A percentile compares a stretch with the other conserved stretches of the same genome.
These are phyloP conservation scores for Thelaira solivaga DNA, from an alignment of 2,888 invertebrate genomes.

Conservation along the genomic window DNA sequence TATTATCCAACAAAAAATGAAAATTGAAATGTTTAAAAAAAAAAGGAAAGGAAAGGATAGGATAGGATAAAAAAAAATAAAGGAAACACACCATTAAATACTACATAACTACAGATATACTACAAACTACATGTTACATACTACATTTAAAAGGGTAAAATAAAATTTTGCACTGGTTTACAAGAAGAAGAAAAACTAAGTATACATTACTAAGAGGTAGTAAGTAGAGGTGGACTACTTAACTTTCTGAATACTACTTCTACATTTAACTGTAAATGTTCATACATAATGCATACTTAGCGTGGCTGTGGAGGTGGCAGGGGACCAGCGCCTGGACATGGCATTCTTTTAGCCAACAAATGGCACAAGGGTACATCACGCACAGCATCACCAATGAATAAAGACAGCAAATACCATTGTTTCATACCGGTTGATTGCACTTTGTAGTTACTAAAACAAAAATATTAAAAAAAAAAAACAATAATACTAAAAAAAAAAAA, in stretches of 20 bases:
- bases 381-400: slow-evolving; percentile 90
- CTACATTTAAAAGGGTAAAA: slow-evolving; percentile 45
- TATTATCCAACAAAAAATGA: not conserved
- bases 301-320: slow-evolving; percentile 73
- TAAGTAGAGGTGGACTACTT: slow-evolving; percentile 49
- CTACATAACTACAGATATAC: no score
- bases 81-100: no score
- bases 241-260: slow-evolving; percentile 5
- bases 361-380: slow-evolving; percentile 88
- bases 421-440: slow-evolving; percentile 85
- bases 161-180: slow-evolving; percentile 16
- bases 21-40: slow-evolving; percentile 34
- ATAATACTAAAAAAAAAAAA: slow-evolving; percentile 48
- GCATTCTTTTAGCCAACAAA: slow-evolving; percentile 85
- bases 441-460: slow-evolving; percentile 88
- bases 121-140: no score
- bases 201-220: slow-evolving; percentile 56
- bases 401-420: slow-evolving; percentile 89
- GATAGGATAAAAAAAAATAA: not conserved
- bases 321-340: slow-evolving; percentile 77
- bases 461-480: slow-evolving; percentile 38
- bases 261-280: slow-evolving; percentile 2
- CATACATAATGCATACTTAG: slow-evolving; percentile 53
- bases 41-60: not conserved
- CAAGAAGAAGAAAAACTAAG: not conserved